Evolutionary conservation across 2,113 vertebrate genomes (phyloP).

Genomic region (Cyanistes caeruleus): DNA sequence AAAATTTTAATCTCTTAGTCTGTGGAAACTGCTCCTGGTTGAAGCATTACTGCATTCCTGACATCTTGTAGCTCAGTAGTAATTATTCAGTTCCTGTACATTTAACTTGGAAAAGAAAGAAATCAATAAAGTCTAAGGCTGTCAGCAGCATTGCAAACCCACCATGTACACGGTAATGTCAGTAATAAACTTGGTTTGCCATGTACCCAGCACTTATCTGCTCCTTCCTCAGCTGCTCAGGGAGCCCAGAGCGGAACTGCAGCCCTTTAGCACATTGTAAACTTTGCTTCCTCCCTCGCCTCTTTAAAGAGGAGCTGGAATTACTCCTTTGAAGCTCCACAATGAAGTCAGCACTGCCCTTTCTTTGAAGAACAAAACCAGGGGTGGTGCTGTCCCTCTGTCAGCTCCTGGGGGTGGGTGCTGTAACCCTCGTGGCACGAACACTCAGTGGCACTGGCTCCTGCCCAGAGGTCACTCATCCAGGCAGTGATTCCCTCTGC

Average conservation of each 20-base stretch:
- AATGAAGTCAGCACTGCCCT: slow-evolving; percentile 32
- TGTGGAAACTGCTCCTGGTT: slow-evolving; percentile 38
- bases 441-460: rapidly evolving
- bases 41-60: slow-evolving; percentile 37
- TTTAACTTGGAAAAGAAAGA: slow-evolving; percentile 52
- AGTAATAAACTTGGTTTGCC: slow-evolving; percentile 73
- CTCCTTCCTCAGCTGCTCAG: not conserved
- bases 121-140: slow-evolving; percentile 55
- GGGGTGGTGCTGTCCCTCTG: not conserved
- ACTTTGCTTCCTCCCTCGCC: slow-evolving; percentile 30
- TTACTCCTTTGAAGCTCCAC: slow-evolving; percentile 38
- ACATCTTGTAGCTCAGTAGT: slow-evolving; percentile 59
- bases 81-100: slow-evolving; percentile 65
- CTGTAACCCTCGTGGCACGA: not conserved
- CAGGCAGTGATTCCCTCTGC: not conserved
- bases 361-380: slow-evolving; percentile 58
- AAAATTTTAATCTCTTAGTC: not conserved
- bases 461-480: not conserved
- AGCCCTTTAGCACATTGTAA: slow-evolving; percentile 21
- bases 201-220: slow-evolving; percentile 17
- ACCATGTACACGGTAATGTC: slow-evolving; percentile 56
- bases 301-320: slow-evolving; percentile 10
- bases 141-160: slow-evolving; percentile 63
- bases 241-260: not conserved
- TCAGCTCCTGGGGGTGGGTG: not conserved